Percentiles rank a stretch among this genome's conserved stretches.
Evolutionary conservation across 2,797 vertebrate genomes (phyloP).

Genomic region (Erpetoichthys calabaricus): DNA sequence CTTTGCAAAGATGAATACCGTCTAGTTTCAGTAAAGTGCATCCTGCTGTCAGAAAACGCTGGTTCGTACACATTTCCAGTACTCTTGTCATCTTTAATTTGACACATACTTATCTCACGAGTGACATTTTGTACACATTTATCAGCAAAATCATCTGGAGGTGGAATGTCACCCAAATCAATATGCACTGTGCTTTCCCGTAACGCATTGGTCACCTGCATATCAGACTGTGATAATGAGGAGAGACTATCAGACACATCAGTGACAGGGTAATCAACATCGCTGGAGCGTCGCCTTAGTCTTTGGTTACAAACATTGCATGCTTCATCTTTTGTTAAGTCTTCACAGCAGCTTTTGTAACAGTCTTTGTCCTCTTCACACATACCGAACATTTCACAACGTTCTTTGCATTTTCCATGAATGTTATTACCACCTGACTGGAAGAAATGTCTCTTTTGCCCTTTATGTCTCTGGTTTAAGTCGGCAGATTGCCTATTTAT

Average conservation of each 20-base stretch:
- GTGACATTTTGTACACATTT: constrained; percentile 14
- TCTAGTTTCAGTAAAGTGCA: constrained; percentile 17
- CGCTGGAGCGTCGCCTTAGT: constrained; percentile 13
- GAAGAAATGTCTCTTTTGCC: constrained; percentile 24
- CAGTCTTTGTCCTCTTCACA: constrained; percentile 28
- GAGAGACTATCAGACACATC: constrained; percentile 26
- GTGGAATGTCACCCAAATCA: constrained; percentile 34
- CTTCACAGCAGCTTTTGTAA: constrained; percentile 30
- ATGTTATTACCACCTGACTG: constrained; percentile 38
- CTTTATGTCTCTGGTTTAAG: constrained; percentile 19
- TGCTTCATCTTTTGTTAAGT: too few species aligned
- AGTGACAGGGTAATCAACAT: constrained; percentile 24
- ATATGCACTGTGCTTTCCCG: constrained; percentile 12
- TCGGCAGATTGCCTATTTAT: constrained; percentile 8
- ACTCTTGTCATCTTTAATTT: constrained; percentile 20
- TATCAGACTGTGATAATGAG: constrained; percentile 22
- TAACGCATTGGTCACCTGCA: constrained; percentile 17
- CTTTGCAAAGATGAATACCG: constrained; percentile 20
- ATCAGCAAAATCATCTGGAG: constrained; percentile 46
- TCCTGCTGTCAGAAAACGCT: not conserved
- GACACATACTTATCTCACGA: constrained; percentile 29
- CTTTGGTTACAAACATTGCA: constrained; percentile 4
- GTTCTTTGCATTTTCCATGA: constrained; percentile 29
- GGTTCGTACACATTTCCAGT: constrained; percentile 1
- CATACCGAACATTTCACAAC: constrained; percentile 15